These are phyloP conservation scores for Rhingia rostrata DNA, from an alignment of 2,888 invertebrate species.

Conservation along the genomic window DNA sequence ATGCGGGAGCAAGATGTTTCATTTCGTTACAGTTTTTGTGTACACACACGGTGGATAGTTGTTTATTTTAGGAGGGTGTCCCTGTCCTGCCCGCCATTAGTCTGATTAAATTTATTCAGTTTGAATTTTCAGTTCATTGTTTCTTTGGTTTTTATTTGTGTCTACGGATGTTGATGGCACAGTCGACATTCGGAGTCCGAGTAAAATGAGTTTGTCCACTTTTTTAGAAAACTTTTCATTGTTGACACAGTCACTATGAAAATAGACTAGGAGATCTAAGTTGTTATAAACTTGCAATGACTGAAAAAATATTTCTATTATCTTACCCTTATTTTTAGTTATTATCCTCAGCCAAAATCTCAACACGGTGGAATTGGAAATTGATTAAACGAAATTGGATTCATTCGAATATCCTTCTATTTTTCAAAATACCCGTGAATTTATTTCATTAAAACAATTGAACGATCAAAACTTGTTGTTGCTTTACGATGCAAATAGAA, in stretches of 20 bases:
- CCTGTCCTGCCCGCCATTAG: slow-evolving; percentile 68
- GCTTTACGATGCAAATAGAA: too few species aligned
- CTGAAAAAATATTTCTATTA: too few species aligned
- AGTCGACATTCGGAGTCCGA: neutral
- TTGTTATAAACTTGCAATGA: too few species aligned
- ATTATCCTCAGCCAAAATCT: too few species aligned
- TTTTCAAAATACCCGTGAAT: too few species aligned
- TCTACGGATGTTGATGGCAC: slow-evolving; percentile 44
- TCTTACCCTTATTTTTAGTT: too few species aligned
- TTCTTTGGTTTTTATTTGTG: slow-evolving; percentile 43
- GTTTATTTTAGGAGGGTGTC: slow-evolving; percentile 68
- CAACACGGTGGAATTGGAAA: too few species aligned
- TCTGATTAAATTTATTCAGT: slow-evolving; percentile 74
- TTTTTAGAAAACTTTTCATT: slow-evolving; percentile 41
- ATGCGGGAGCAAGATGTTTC: slow-evolving; percentile 37
- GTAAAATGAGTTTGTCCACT: slow-evolving; percentile 9
- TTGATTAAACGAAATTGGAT: too few species aligned
- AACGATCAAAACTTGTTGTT: too few species aligned
- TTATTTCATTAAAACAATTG: too few species aligned
- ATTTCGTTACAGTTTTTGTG: slow-evolving; percentile 57
- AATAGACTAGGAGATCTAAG: too few species aligned
- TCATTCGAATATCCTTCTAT: too few species aligned
- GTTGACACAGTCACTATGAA: neutral
- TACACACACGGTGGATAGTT: slow-evolving; percentile 57
- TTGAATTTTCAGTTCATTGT: slow-evolving; percentile 74